Conservation (phyloP, 2,113 vertebrate species). For the Leucosticte australis region DNA sequence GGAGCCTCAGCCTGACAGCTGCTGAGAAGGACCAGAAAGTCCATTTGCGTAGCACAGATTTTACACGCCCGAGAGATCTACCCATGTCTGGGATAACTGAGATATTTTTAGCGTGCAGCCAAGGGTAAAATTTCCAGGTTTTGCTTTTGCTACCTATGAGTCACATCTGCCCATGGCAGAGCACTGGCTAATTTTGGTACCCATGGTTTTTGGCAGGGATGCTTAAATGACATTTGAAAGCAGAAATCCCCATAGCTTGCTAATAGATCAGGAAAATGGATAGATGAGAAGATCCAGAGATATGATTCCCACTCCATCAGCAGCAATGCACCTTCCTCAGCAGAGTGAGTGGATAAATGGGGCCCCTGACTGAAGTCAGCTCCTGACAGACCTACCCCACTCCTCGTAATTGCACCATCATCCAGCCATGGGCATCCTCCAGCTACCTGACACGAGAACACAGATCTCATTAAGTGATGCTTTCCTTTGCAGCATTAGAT, state of each 20-base stretch:
- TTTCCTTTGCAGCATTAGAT: not conserved
- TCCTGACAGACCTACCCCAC: not conserved
- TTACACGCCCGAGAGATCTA: not conserved
- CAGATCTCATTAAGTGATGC: not conserved
- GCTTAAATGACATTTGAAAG: not conserved
- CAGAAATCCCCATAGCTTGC: not conserved
- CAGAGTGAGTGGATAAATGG: not conserved
- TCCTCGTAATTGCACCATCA: accelerated
- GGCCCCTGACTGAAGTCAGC: not conserved
- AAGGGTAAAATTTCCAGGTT: not conserved
- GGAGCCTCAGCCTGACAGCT: not conserved
- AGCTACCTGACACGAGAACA: accelerated
- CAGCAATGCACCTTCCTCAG: not conserved
- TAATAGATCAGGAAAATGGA: not conserved
- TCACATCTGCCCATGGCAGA: not conserved
- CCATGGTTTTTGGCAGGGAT: not conserved
- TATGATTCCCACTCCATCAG: not conserved
- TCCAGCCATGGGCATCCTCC: not conserved
- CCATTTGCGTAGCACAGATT: not conserved
- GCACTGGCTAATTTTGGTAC: not conserved
- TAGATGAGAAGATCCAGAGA: not conserved
- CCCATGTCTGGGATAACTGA: not conserved
- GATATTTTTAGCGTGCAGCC: not conserved
- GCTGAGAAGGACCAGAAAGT: slow-evolving; percentile 5
- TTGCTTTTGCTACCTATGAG: not conserved